Evolutionary conservation across 2,888 invertebrate genomes (phyloP), one percentile per base, ranked within the genome.

Genomic region (Chrysotoxum bicinctum): DNA sequence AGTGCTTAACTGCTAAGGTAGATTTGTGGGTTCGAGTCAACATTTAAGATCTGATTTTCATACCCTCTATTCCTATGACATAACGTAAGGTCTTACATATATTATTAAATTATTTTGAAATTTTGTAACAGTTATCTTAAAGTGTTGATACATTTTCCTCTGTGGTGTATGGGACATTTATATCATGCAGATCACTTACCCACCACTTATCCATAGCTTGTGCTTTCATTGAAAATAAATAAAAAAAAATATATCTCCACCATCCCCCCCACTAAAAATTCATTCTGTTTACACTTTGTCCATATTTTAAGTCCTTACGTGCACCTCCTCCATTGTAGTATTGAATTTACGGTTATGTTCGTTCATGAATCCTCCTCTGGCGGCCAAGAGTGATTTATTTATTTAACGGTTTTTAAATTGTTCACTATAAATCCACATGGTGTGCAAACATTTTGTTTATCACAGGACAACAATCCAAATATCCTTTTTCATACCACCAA

Each of bases 361-460:
- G 58, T 9, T 58, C 37, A 83, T 83, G 78, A 78, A 78, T 50
- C 62, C 68, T 45, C 52, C 58, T 43, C 35, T 21, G 58, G 30
- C 14, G 69, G 69, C 69, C 69, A 74, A 50, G 62, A 56, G 83
- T 83, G 83, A 83, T 83, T 83, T 83, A 83, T 83, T 78, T 56
- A 74, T 78, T 83, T 78, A 83, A 83, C 78, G 78, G 78, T 83
- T 78, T 74, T 83, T 78, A 78, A 83, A 83, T 83, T 83, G 83
- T 62, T 56, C 69, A 54, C 78, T 79, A 79, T 78, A 83, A 83
- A 83, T 83, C 78, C 83, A 78, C 78, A 69, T 74, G 78, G 69
- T 69, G 23, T 77, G 60, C 77, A 64, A 64, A 64, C 68, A 52
- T 77, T 72, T 48, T 48, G 16, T 48, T 32, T 48, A 19, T 21